Percentiles rank a stretch among this genome's conserved stretches.
Conservation (phyloP, 1,140 invertebrate genomes). For the Drosophila athabasca region DNA sequence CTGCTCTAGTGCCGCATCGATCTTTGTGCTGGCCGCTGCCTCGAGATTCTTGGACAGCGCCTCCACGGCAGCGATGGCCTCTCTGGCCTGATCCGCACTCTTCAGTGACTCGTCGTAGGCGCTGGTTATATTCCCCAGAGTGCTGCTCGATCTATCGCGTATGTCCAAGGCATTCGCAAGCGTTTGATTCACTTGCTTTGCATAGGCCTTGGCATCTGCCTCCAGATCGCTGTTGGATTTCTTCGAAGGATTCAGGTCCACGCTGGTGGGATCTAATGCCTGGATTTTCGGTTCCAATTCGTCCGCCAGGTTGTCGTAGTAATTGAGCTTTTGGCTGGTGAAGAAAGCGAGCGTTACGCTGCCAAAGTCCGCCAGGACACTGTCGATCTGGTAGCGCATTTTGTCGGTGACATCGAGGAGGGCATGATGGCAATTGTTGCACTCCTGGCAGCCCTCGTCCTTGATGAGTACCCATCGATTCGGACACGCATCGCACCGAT, state of each 20-base stretch:
- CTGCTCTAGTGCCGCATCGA: constrained; percentile 90
- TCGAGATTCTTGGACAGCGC: constrained; percentile 88
- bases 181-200: constrained; percentile 85
- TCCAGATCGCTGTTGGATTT: constrained; percentile 86
- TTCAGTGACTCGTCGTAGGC: constrained; percentile 85
- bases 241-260: constrained; percentile 87
- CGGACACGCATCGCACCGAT: constrained; percentile 97
- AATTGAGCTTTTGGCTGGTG: constrained; percentile 89
- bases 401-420: constrained; percentile 94
- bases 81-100: constrained; percentile 85
- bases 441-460: constrained; percentile 89
- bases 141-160: constrained; percentile 83
- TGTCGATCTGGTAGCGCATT: constrained; percentile 87
- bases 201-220: constrained; percentile 85
- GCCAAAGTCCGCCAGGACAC: constrained; percentile 88
- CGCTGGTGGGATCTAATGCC: constrained; percentile 87
- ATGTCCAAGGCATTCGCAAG: constrained; percentile 85
- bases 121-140: constrained; percentile 85
- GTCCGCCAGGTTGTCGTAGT: constrained; percentile 89
- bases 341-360: constrained; percentile 89
- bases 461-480: constrained; percentile 90
- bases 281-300: constrained; percentile 87
- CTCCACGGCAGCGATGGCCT: constrained; percentile 88
- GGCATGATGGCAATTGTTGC: constrained; percentile 94
- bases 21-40: constrained; percentile 88